phyloP scores from a whole-genome alignment of 1,140 invertebrate species.

The Hypothenemus hampei region DNA sequence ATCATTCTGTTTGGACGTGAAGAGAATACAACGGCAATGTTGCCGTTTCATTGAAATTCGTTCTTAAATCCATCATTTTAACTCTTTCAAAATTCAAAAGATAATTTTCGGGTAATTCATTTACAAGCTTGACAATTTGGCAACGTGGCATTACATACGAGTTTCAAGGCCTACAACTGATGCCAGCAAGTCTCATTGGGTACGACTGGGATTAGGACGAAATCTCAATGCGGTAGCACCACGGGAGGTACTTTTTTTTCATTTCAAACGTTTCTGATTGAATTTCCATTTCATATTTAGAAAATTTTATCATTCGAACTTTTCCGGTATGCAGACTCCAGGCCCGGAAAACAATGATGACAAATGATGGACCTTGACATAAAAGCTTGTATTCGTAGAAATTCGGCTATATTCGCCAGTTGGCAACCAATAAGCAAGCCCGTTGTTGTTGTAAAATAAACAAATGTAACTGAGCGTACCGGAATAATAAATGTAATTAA shows the following conservation, averaged over 20 bases:
- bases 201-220: conserved; percentile 4
- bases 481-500: too few species aligned
- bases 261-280: neutral
- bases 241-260: conserved; percentile 4
- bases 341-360: neutral
- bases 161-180: conserved; percentile 15
- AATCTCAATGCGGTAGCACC: neutral
- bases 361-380: neutral
- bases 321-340: neutral
- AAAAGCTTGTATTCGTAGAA: too few species aligned
- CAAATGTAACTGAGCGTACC: too few species aligned
- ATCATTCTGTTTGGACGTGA: conserved; percentile 17
- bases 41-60: too few species aligned
- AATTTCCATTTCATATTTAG: neutral
- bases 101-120: neutral
- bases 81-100: neutral
- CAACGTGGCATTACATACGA: neutral
- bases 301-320: conserved; percentile 1
- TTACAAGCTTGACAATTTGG: neutral
- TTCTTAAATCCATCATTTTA: neutral
- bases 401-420: neutral
- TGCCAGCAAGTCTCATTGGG: conserved; percentile 17
- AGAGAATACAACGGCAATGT: conserved; percentile 3
- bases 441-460: too few species aligned
- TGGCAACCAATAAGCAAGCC: neutral